These are phyloP conservation scores for Ochlodes sylvanus DNA, from an alignment of 2,888 invertebrate genomes.

Conservation along the genomic window DNA sequence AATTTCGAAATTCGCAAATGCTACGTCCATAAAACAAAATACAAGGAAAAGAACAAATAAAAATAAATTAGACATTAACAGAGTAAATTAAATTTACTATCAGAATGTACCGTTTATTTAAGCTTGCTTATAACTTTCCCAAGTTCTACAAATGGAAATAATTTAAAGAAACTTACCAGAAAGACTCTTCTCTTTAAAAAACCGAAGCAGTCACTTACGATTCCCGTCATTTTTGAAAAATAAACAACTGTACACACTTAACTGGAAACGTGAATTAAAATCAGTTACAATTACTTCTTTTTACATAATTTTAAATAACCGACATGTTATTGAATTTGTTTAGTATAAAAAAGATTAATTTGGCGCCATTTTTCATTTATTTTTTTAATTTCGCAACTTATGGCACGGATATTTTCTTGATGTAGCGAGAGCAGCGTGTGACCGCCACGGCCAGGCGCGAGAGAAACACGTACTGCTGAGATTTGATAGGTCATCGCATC, in stretches of 20 bases:
- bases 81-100: no score
- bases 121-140: no score
- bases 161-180: constrained; percentile 61
- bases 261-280: constrained; percentile 14
- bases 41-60: neutral
- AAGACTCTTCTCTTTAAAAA: constrained; percentile 62
- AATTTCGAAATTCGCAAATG: constrained; percentile 12
- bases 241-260: constrained; percentile 24
- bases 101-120: no score
- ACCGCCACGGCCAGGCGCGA: constrained; percentile 55
- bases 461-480: constrained; percentile 48
- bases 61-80: neutral
- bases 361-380: constrained; percentile 38
- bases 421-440: constrained; percentile 49
- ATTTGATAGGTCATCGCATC: constrained; percentile 50
- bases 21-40: neutral
- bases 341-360: constrained; percentile 45
- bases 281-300: constrained; percentile 15
- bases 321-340: neutral
- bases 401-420: constrained; percentile 24
- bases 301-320: neutral
- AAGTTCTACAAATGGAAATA: no score
- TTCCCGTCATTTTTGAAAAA: constrained; percentile 50
- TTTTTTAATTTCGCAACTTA: constrained; percentile 28
- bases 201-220: constrained; percentile 56